Evolutionary conservation across 2,888 invertebrate genomes (phyloP).

Genomic region (Alsophila aescularia): DNA sequence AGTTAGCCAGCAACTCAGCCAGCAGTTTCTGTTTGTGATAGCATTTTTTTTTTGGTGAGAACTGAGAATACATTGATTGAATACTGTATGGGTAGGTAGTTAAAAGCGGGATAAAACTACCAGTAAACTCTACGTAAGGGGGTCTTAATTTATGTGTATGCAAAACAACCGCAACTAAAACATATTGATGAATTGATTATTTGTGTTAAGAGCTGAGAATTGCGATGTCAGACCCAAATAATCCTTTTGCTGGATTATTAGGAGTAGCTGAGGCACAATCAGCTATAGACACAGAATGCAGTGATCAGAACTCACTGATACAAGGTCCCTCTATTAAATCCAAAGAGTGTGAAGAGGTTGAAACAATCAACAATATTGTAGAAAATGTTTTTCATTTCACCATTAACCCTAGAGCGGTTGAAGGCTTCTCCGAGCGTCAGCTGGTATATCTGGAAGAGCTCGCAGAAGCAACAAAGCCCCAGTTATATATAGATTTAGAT

Average conservation of each 20-base stretch:
- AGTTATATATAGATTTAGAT: slow-evolving; percentile 84
- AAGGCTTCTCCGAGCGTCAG: slow-evolving; percentile 62
- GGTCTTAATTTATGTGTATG: not conserved
- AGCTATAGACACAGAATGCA: slow-evolving; percentile 45
- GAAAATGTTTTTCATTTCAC: slow-evolving; percentile 91
- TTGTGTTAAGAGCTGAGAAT: slow-evolving; percentile 20
- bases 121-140: not conserved
- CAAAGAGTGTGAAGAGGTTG: slow-evolving; percentile 55
- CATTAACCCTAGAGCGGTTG: slow-evolving; percentile 79
- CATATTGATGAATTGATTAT: slow-evolving; percentile 2
- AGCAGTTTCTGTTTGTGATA: no score
- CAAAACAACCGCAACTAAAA: not conserved
- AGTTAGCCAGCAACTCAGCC: no score
- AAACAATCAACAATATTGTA: slow-evolving; percentile 82
- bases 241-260: slow-evolving; percentile 74
- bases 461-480: slow-evolving; percentile 75
- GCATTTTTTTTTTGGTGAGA: no score
- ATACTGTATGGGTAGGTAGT: not conserved
- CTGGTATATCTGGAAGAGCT: slow-evolving; percentile 88
- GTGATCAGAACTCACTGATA: slow-evolving; percentile 48
- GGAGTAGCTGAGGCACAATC: slow-evolving; percentile 56
- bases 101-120: not conserved
- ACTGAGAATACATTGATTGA: no score
- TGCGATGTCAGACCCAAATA: slow-evolving; percentile 73
- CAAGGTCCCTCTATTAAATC: slow-evolving; percentile 52